Evolutionary conservation across 2,888 invertebrate species (phyloP), one percentile per base, ranked within the genome.

Genomic region (Sipunculus nudus): DNA sequence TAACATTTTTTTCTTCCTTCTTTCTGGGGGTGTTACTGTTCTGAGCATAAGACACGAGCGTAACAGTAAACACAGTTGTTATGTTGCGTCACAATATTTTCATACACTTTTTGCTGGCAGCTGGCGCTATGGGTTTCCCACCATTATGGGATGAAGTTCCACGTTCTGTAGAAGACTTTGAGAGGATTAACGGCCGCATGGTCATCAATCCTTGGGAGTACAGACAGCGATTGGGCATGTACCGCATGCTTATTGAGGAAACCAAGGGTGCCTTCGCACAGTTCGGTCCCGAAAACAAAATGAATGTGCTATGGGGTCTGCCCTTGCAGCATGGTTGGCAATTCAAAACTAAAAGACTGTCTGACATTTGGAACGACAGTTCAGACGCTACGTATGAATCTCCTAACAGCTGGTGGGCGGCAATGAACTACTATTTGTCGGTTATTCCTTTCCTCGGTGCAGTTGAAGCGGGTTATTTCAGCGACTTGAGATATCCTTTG

Each of bases 311-410:
- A 10, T 62, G 62, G 62, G 62, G 62, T 13, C 25, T 62, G 25
- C 49, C 62, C 1, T 6, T 62, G 21, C 62, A 62, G 39, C 55
- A 50, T 38, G 58, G 62, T 13, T 62, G 62, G 62, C 61, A 61
- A 26, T 56, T 31, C 21, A 25, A 19, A 5, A 50, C 52, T 21
- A 1, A 16, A 26, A 23, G 61, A 25, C 23, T 52, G 6, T 6
- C 29, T 5, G 41, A 48, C 28, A 21, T 48, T 38, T 49, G 50
- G 10, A 40, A 43, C 16, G 40, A 41, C 43, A 28, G 21, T 6
- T 2, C 16, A 28, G 16, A 29, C 6, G 8, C n/a, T 23, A 2
- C 8, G 16, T 50, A 58, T 26, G 46, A 61, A 2, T 53, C 61
- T 13, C 28, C 28, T 4, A 43, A 40, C 4, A 64, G 64, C 26